Evolutionary conservation across 2,888 invertebrate species (phyloP).

Genomic region (Salpingus planirostris): DNA sequence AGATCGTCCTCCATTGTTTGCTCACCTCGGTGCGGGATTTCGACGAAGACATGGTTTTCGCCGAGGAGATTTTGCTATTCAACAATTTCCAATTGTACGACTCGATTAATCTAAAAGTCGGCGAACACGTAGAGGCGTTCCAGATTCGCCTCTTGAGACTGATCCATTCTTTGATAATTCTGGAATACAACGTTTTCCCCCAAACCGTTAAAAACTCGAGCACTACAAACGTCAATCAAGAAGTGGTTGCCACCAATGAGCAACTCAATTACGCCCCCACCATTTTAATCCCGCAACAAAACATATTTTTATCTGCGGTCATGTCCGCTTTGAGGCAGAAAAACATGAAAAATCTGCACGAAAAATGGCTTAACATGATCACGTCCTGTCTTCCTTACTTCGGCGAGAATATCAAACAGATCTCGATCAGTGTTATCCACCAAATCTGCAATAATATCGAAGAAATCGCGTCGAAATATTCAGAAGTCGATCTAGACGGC

Average conservation of each 20-base stretch:
- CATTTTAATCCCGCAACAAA: slow-evolving; percentile 65
- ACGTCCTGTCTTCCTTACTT: slow-evolving; percentile 74
- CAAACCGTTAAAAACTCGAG: slow-evolving; percentile 19
- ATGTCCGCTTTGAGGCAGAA: slow-evolving; percentile 65
- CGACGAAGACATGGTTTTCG: slow-evolving; percentile 53
- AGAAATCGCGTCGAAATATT: slow-evolving; percentile 39
- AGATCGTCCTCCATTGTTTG: slow-evolving; percentile 70
- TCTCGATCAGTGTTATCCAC: slow-evolving; percentile 68
- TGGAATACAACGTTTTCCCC: slow-evolving; percentile 60
- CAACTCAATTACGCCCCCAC: slow-evolving; percentile 55
- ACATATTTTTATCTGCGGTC: slow-evolving; percentile 73
- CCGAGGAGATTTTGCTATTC: slow-evolving; percentile 65
- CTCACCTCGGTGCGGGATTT: slow-evolving; percentile 64
- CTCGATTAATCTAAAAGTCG: slow-evolving; percentile 49
- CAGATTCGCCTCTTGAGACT: slow-evolving; percentile 59
- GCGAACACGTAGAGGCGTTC: slow-evolving; percentile 58
- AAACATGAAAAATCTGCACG: slow-evolving; percentile 64
- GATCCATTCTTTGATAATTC: slow-evolving; percentile 60
- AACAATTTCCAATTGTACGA: slow-evolving; percentile 56
- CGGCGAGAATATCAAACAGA: slow-evolving; percentile 64
- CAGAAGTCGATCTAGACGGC: slow-evolving; percentile 34
- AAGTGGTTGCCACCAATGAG: slow-evolving; percentile 31
- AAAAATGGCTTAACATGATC: slow-evolving; percentile 74
- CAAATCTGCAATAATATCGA: slow-evolving; percentile 75
- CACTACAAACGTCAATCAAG: slow-evolving; percentile 18